Conservation (phyloP, 2,888 invertebrate genomes). For the Elmis aenea region DNA sequence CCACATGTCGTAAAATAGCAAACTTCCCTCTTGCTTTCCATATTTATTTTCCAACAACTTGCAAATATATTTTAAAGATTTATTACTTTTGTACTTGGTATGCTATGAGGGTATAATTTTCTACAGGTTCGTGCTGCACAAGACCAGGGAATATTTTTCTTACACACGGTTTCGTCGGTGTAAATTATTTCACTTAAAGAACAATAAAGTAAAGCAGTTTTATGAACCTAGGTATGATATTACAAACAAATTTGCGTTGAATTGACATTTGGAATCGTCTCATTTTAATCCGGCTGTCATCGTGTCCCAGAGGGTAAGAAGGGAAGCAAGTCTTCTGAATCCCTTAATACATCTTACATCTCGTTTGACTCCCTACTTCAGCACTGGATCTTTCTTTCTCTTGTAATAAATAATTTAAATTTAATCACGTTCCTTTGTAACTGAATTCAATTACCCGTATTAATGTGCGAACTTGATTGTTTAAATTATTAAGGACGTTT, state of each 20-base stretch:
- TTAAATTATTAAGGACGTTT: conserved; percentile 33
- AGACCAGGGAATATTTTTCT: too few species aligned
- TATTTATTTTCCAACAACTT: conserved; percentile 15
- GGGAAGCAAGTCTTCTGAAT: conserved; percentile 24
- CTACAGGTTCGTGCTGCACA: too few species aligned
- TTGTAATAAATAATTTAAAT: conserved; percentile 45
- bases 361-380: conserved; percentile 13
- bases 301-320: conserved; percentile 22
- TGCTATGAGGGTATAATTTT: too few species aligned
- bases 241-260: too few species aligned
- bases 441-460: conserved; percentile 43
- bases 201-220: too few species aligned
- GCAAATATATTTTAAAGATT: conserved; percentile 11
- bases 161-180: too few species aligned
- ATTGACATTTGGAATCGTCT: too few species aligned
- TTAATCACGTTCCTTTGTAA: conserved; percentile 44
- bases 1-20: conserved; percentile 14
- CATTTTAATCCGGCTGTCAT: conserved; percentile 21
- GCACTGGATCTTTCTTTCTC: conserved; percentile 28
- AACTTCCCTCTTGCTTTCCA: conserved; percentile 14
- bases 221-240: too few species aligned
- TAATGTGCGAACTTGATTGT: conserved; percentile 38
- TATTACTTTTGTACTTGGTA: background rate
- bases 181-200: too few species aligned
- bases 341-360: conserved; percentile 29